phyloP scores from a whole-genome alignment of 2,113 vertebrate species.

The Vulpes vulpes region DNA sequence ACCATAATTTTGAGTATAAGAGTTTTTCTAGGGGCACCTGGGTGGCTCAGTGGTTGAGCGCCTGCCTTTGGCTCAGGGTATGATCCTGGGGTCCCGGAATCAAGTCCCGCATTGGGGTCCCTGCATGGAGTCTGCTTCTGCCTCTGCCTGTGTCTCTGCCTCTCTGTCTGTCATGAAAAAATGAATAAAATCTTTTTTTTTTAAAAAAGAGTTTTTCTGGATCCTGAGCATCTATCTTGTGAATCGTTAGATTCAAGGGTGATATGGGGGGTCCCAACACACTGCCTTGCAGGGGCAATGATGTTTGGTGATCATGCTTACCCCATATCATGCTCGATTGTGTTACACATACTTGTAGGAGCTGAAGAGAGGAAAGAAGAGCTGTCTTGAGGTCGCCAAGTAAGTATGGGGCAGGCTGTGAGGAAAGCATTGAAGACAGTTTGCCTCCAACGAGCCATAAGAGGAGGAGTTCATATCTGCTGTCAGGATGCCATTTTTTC shows the following conservation, averaged over 20 bases:
- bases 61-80: too few relatives aligned
- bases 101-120: too few relatives aligned
- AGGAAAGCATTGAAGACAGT: not conserved
- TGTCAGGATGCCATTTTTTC: not conserved
- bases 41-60: too few relatives aligned
- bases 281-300: not conserved
- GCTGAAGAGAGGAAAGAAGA: not conserved
- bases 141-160: too few relatives aligned
- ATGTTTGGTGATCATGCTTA: too few relatives aligned
- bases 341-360: not conserved
- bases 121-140: too few relatives aligned
- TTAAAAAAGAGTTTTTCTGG: not conserved
- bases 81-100: too few relatives aligned
- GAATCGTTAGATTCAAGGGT: not conserved
- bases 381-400: not conserved
- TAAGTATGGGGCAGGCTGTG: not conserved
- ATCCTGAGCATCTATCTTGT: not conserved
- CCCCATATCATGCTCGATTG: not conserved
- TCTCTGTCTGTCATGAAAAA: too few relatives aligned
- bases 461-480: not conserved
- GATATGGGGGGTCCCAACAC: not conserved
- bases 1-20: not conserved
- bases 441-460: not conserved
- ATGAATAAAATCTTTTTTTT: too few relatives aligned
- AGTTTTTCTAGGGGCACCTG: not conserved